Evolutionary conservation across 2,113 vertebrate genomes (phyloP), one percentile per base, ranked within the genome.

Genomic region (Etia nguti): DNA sequence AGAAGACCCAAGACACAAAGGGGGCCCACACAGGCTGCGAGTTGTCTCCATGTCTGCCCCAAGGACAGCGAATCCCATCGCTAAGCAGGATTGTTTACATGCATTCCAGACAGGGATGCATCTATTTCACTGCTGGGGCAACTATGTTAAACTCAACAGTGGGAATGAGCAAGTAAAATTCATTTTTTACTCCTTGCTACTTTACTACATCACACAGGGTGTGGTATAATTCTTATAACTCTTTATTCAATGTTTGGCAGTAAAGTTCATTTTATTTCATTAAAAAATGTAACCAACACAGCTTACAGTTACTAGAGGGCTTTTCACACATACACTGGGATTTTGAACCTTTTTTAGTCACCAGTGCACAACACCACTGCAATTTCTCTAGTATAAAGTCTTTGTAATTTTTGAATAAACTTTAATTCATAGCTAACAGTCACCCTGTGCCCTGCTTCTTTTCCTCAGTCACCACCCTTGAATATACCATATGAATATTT

Each of bases 1-100:
- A 88, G 90, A 91, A 20, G 87, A 85, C 60, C 36, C 43, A 43
- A 81, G 84, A 93, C 62, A 92, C 81, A 90, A 87, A 88, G 86
- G 77, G 48, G 90, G 92, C 90, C 95, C 94, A 94, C 95, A 95
- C 94, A 95, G 73, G 92, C 90, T 89, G 94, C 50, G 43, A 57
- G 88, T 87, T 92, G 89, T 91, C 84, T 90, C 73, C 43, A 34
- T 8, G 80, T 90, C 87, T 81, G 70, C 83, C 90, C 90, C 46
- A 59, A 88, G 91, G 92, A 88, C 84, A 79, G 81, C 4, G 83
- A 87, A 79, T 86, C 89, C 90, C 65, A 73, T 81, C 46, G 6
- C 89, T 26, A 22, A 75, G 62, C 54, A 68, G 16, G 8, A 57
- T 57, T 84, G 87, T 96, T 95, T 91, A 94, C 88, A 62, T 85